Conservation (phyloP, 2,888 invertebrate genomes). For the Drosophila meridiana region DNA sequence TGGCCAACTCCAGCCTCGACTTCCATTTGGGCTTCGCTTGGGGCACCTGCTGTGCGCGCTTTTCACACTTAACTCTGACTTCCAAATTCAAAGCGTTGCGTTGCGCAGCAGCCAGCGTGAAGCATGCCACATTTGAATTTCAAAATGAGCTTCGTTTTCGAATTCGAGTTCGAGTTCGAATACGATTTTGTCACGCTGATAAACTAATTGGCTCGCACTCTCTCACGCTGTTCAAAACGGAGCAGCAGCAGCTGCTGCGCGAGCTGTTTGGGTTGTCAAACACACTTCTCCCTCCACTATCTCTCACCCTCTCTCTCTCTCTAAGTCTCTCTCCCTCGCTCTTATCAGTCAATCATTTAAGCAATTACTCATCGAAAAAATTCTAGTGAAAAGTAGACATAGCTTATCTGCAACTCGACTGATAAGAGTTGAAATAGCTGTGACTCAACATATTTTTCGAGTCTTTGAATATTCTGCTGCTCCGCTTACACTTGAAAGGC, state of each 20-base stretch:
- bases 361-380: conserved; percentile 47
- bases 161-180: conserved; percentile 24
- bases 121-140: conserved; percentile 74
- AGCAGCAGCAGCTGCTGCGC: conserved; percentile 10
- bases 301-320: background rate
- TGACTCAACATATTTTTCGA: conserved; percentile 50
- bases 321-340: background rate
- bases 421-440: conserved; percentile 47
- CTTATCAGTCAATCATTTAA: conserved; percentile 14
- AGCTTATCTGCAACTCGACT: conserved; percentile 38
- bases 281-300: background rate
- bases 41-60: conserved; percentile 63
- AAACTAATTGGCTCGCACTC: conserved; percentile 55
- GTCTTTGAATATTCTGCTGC: conserved; percentile 33
- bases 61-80: conserved; percentile 22
- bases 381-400: conserved; percentile 38
- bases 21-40: background rate
- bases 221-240: conserved; percentile 46
- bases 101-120: conserved; percentile 23
- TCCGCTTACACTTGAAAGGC: conserved; percentile 19
- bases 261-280: conserved; percentile 30
- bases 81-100: conserved; percentile 2
- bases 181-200: conserved; percentile 71
- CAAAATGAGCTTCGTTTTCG: conserved; percentile 44
- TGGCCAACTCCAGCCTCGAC: background rate